phyloP scores from a whole-genome alignment of 1,140 invertebrate genomes.

The Idris sp. region DNA sequence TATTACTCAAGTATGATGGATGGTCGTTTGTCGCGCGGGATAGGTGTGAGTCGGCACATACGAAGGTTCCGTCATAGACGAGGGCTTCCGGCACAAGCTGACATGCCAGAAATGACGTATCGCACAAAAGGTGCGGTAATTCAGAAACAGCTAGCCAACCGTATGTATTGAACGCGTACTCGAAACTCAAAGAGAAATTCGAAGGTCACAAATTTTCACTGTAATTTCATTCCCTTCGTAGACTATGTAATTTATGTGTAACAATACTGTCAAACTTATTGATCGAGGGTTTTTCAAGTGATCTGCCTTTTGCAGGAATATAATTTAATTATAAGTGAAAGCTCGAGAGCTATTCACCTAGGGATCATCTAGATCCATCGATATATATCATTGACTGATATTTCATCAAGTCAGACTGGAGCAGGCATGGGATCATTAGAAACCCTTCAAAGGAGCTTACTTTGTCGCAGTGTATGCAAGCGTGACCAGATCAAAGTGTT shows the following conservation, averaged over 20 bases:
- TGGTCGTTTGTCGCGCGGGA: slow-evolving; percentile 60
- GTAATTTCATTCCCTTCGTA: slow-evolving; percentile 22
- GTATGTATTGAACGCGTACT: slow-evolving; percentile 33
- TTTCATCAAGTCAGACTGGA: slow-evolving; percentile 29
- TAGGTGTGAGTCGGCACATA: slow-evolving; percentile 46
- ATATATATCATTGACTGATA: slow-evolving; percentile 25
- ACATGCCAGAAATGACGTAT: slow-evolving; percentile 61
- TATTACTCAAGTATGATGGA: slow-evolving; percentile 75
- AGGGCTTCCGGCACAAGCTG: slow-evolving; percentile 49
- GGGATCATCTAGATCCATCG: too few relatives aligned
- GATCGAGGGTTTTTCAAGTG: too few relatives aligned
- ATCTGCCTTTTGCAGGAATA: slow-evolving; percentile 1
- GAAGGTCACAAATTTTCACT: slow-evolving; percentile 30
- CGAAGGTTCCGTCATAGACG: slow-evolving; percentile 43
- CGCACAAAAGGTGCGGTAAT: slow-evolving; percentile 54
- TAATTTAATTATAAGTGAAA: slow-evolving; percentile 12
- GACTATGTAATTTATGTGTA: too few relatives aligned
- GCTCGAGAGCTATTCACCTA: too few relatives aligned
- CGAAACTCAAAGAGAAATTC: slow-evolving; percentile 19
- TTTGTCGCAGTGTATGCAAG: slow-evolving; percentile 17
- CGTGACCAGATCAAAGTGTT: slow-evolving; percentile 35
- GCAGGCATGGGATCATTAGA: slow-evolving; percentile 29
- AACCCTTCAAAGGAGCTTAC: slow-evolving; percentile 24
- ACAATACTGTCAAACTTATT: too few relatives aligned
- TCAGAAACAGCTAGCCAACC: slow-evolving; percentile 50